Conservation (phyloP, 1,140 invertebrate species). For the Cecropterus lyciades region DNA sequence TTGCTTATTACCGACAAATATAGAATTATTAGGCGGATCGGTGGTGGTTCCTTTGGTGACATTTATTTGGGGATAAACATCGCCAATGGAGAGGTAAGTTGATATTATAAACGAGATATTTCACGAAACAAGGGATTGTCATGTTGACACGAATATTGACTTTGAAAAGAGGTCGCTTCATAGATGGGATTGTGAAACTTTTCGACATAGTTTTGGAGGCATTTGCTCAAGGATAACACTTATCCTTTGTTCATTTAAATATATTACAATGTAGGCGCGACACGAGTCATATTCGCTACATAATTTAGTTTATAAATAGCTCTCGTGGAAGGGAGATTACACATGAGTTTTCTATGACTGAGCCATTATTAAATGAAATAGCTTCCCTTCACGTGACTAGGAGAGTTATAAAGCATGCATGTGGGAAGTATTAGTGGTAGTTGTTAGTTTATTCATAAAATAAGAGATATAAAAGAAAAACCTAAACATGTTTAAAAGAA, state of each 20-base stretch:
- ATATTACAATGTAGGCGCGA: not conserved
- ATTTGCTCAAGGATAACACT: conserved; percentile 12
- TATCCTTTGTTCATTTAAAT: conserved; percentile 12
- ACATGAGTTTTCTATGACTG: too few species aligned
- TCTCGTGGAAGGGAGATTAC: not conserved
- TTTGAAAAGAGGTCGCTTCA: conserved; percentile 28
- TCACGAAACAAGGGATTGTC: conserved; percentile 2
- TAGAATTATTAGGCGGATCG: conserved; percentile 98
- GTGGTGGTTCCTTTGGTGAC: conserved; percentile 99
- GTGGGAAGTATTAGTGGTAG: too few species aligned
- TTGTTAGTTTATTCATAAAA: too few species aligned
- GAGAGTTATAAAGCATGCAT: too few species aligned
- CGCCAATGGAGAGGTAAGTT: conserved; percentile 95
- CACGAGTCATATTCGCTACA: not conserved
- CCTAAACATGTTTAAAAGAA: too few species aligned
- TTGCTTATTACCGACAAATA: conserved; percentile 93
- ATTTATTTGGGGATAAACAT: conserved; percentile 99
- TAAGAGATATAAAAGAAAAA: too few species aligned
- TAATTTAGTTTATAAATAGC: not conserved
- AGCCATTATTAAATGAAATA: too few species aligned
- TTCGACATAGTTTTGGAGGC: conserved; percentile 21
- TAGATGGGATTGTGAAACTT: conserved; percentile 20
- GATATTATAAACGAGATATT: not conserved
- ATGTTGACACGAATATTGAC: conserved; percentile 27
- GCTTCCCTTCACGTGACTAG: too few species aligned